These are phyloP conservation scores for Drosophila bipectinata DNA, from an alignment of 1,140 invertebrate genomes.

Conservation along the genomic window DNA sequence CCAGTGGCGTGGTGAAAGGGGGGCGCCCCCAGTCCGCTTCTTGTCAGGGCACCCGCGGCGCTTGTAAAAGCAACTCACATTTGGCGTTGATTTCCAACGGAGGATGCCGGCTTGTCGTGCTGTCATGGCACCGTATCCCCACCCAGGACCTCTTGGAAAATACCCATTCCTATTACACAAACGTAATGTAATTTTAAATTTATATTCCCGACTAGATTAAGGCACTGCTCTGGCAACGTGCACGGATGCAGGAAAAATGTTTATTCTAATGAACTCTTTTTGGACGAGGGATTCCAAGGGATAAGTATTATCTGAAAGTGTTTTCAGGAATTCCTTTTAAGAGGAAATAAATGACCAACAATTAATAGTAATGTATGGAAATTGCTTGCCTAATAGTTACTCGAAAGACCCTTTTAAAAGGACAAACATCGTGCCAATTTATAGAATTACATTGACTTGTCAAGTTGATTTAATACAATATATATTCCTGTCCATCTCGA, in stretches of 20 bases:
- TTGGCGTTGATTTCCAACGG: slow-evolving; percentile 55
- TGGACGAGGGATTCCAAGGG: background rate
- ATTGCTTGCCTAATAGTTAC: background rate
- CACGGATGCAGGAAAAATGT: slow-evolving; percentile 32
- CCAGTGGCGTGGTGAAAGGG: background rate
- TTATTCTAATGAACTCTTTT: slow-evolving; percentile 47
- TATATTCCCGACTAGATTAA: slow-evolving; percentile 51
- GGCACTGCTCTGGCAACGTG: slow-evolving; percentile 39
- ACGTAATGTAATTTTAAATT: slow-evolving; percentile 51
- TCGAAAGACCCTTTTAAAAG: background rate
- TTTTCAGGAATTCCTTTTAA: slow-evolving; percentile 5
- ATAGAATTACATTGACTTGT: slow-evolving; percentile 33
- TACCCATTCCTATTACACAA: slow-evolving; percentile 12
- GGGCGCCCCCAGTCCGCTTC: background rate
- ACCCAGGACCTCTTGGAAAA: slow-evolving; percentile 10
- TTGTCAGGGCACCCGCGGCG: slow-evolving; percentile 58
- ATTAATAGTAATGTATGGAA: background rate
- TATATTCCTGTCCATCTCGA: background rate
- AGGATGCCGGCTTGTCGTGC: slow-evolving; percentile 42
- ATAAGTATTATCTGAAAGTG: slow-evolving; percentile 8
- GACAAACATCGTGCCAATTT: background rate
- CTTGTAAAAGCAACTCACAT: slow-evolving; percentile 71
- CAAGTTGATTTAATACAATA: slow-evolving; percentile 31
- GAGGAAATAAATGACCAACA: background rate
- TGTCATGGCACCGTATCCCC: slow-evolving; percentile 37